Base-by-base conservation (phyloP, 2,888 invertebrate genomes). In the Drosophila neotestacea region DNA sequence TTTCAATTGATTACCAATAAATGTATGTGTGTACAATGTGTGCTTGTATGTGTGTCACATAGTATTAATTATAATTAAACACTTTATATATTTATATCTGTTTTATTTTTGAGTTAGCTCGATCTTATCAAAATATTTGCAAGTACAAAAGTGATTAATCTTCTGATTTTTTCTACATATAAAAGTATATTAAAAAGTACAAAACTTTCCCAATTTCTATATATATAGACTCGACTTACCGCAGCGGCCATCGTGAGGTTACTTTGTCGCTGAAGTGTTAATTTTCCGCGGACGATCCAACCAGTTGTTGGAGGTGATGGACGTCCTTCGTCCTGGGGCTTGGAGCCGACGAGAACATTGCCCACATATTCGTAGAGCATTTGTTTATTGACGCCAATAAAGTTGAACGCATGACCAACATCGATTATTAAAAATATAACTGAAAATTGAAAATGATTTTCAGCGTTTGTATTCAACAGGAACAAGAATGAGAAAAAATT, bases 281-380 rank as follows among this genome's bases (percentile, higher is more conserved):
- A 73, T 67, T 92, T 92, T 5, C 92, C 92, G 16, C 91, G 88
- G 4, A 92, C 93, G 70, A 91, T 91, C 92, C 92, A 92, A 64
- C 92, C 92, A 13, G 92, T 91, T 65, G 92, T 90, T 54, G 92
- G 92, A 41, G 92, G 91, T 36, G 90, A 83, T 52, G 91, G 88
- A 69, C 89, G 88, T 70, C 91, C 91, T 75, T 90, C 92, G 73
- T 92, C 92, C 67, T 92, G 92, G 38, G 92, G 90, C 78, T 92
- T 92, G 6, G 92, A 92, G 55, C 92, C 92, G 38, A 92, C 92
- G 22, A 90, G 88, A 38, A 92, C 92, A 63, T 90, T 91, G 69
- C 93, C 92, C 52, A 90, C 91, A 85, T 92, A 92, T 68, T 92
- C 92, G 81, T 92, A 92, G n/a, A 92, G 90, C 90, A 92, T 91